Conservation (phyloP, 2,797 vertebrate genomes). For the Mastacembelus armatus region DNA sequence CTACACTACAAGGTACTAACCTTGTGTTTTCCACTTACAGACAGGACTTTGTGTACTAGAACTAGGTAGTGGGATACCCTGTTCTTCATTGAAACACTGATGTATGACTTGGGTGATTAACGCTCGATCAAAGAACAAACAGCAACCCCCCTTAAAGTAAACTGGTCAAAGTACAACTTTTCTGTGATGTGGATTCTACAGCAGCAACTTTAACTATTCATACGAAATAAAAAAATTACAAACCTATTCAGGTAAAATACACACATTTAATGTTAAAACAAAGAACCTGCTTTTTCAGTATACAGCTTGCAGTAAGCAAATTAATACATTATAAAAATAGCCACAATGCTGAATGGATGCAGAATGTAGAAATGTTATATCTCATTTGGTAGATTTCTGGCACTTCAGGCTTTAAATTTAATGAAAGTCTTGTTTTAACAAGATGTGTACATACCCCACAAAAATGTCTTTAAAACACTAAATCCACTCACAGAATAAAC, state of each 20-base stretch:
- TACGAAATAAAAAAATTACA: no score
- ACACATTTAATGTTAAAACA: background rate
- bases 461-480: no score
- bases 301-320: background rate
- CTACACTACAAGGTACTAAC: background rate
- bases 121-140: constrained; percentile 45
- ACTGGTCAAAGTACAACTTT: constrained; percentile 65
- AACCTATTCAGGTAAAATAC: no score
- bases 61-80: background rate
- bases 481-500: background rate
- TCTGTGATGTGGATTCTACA: background rate
- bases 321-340: background rate
- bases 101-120: constrained; percentile 5
- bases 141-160: constrained; percentile 29
- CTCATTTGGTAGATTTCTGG: background rate
- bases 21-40: background rate
- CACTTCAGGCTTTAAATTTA: background rate
- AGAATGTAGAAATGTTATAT: background rate
- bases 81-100: constrained; percentile 45
- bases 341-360: background rate
- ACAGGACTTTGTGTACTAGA: background rate
- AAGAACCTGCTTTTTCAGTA: background rate
- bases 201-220: background rate
- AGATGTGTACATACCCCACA: no score
- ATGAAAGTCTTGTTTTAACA: no score